Percentiles rank a stretch among this genome's conserved stretches.
Conservation (phyloP, 2,888 invertebrate species). For the Cryptocheilus praepositus region DNA sequence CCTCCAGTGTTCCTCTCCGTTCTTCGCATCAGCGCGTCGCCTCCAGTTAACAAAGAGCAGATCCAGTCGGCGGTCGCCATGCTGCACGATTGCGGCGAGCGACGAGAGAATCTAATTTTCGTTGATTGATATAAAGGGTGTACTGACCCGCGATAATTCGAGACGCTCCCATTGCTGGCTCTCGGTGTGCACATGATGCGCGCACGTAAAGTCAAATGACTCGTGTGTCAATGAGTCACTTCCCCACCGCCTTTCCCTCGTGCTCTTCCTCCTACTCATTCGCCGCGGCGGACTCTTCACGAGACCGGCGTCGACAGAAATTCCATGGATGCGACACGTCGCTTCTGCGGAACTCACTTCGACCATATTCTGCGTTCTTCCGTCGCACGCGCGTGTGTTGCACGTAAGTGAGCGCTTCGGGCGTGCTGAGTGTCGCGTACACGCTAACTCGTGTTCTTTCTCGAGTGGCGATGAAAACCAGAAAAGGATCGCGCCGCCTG, state of each 20-base stretch:
- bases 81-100: constrained; percentile 12
- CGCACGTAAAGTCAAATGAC: constrained; percentile 6
- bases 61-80: too few relatives aligned
- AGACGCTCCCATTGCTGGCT: constrained; percentile 15
- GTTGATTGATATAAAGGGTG: constrained; percentile 43
- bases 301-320: constrained; percentile 25
- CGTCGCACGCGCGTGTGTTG: not conserved
- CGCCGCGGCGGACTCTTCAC: not conserved
- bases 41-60: too few relatives aligned
- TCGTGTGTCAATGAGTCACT: constrained; percentile 35
- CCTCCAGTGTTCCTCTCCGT: not conserved
- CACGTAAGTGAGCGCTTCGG: not conserved
- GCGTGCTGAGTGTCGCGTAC: constrained; percentile 1
- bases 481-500: not conserved
- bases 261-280: not conserved
- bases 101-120: constrained; percentile 47
- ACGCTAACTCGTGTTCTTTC: constrained; percentile 2
- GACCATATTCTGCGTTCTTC: not conserved
- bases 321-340: constrained; percentile 24
- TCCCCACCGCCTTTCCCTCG: not conserved
- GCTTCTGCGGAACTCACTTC: constrained; percentile 10
- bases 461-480: not conserved
- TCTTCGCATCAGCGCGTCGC: not conserved
- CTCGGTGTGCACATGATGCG: not conserved
- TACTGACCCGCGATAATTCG: constrained; percentile 39